Evolutionary conservation across 2,797 vertebrate species (phyloP).

Genomic region (Ataeniobius toweri): DNA sequence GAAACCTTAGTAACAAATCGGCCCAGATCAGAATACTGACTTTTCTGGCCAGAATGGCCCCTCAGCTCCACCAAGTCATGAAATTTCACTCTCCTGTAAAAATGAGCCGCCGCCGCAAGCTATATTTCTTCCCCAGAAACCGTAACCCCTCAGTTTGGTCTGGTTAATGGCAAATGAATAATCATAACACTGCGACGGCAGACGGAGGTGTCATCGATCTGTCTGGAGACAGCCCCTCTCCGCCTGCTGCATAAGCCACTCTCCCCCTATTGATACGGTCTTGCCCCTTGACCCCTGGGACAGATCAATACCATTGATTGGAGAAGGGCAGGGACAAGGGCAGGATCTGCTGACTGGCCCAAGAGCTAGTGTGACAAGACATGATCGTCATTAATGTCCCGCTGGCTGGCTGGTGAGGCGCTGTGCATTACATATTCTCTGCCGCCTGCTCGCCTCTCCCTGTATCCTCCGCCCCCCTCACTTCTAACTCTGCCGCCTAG

Average conservation of each 20-base stretch:
- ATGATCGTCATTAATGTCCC: slow-evolving; percentile 81
- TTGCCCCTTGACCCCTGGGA: slow-evolving; percentile 89
- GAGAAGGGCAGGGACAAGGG: slow-evolving; percentile 83
- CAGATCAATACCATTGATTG: slow-evolving; percentile 89
- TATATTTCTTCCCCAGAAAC: slow-evolving; percentile 59
- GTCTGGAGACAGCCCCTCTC: slow-evolving; percentile 86
- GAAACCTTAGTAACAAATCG: slow-evolving; percentile 61
- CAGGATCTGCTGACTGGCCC: slow-evolving; percentile 82
- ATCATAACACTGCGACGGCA: slow-evolving; percentile 86
- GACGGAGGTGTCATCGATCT: slow-evolving; percentile 90
- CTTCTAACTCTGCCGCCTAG: slow-evolving; percentile 24
- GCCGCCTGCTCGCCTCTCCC: slow-evolving; percentile 17
- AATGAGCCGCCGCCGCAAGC: slow-evolving; percentile 70
- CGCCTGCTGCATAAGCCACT: slow-evolving; percentile 89
- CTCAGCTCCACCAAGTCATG: slow-evolving; percentile 47
- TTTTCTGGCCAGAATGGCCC: slow-evolving; percentile 37
- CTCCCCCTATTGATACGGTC: slow-evolving; percentile 88
- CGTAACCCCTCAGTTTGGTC: slow-evolving; percentile 67
- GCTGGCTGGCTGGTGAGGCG: slow-evolving; percentile 61
- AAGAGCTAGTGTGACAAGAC: slow-evolving; percentile 84
- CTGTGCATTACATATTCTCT: slow-evolving; percentile 20
- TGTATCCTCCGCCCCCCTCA: slow-evolving; percentile 23
- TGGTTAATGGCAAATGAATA: slow-evolving; percentile 87
- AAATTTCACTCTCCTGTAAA: slow-evolving; percentile 65
- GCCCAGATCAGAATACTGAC: slow-evolving; percentile 42